Evolutionary conservation across 2,797 vertebrate species (phyloP), one percentile per base, ranked within the genome.

Genomic region (Harpagifer antarcticus): DNA sequence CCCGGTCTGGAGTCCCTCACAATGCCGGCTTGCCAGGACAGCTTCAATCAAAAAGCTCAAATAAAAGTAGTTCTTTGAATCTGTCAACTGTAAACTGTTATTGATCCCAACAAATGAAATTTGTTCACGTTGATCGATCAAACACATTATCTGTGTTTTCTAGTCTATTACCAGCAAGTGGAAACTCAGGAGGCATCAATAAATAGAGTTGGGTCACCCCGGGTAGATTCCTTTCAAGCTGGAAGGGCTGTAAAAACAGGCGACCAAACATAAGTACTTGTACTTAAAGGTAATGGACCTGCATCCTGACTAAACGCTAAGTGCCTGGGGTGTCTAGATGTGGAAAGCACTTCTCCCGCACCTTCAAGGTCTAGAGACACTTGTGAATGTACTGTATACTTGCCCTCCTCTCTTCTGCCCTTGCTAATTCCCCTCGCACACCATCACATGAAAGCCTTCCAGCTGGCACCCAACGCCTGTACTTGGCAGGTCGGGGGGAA

Each of bases 121-220:
- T 96, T 98, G 96, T 98, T 98, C 96, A 93, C 94, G 96, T 97
- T 98, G 97, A 98, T 99, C 97, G 96, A 99, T 99, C 97, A 97
- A 97, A 98, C 94, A 95, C 96, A 99, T 99, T 98, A 98, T 98
- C 97, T 96, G 95, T 96, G 90, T 94, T 95, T 93, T 96, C 94
- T 95, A 97, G 96, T 98, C 97, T 96, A 97, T 99, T 98, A 98
- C 95, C 94, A 92, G 95, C 96, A 95, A 97, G 95, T 96, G 96
- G 95, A 96, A 96, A 96, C 95, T 96, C 95, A 94, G 90, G 84
- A 90, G 85, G 96, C 94, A 92, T 96, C 96, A 95, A 96, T 96
- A 97, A 95, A 94, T 93, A 93, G 88, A 90, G 91, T 91, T 88
- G 91, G 95, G 94, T 96, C 95, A 95, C 94, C 94, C 92, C 70